Evolutionary conservation across 37 sponge, comb jelly and placozoan species (phyloP), one percentile per base, ranked within the genome.

Genomic region (Axinella damicornis): DNA sequence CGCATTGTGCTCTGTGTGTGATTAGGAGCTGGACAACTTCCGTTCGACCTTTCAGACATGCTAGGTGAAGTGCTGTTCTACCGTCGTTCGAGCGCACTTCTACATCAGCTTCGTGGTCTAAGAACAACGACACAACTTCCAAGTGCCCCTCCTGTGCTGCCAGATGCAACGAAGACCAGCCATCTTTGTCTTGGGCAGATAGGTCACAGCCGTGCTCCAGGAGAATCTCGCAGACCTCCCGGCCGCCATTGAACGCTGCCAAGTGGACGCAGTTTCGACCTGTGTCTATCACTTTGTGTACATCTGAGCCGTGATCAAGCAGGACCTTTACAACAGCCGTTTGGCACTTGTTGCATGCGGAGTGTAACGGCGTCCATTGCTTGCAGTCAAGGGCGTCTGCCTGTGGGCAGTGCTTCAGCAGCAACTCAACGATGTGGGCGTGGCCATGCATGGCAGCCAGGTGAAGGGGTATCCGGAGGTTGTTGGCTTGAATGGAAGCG

Each of bases 381-480:
- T 89, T 83, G 28, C 76, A 86, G 56, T 93, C 94, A 19, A 79
- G 76, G 32, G 87, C 90, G 40, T 89, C 83, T 0, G 83, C 55
- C 34, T 88, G 82, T 5, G 85, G 83, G 30, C 79, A 83, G 21
- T 70, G 59, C 30, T 57, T 71, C 38, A 86, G 41, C 4, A 94
- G 67, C 21, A 78, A 31, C 55, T 54, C 73, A 11, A 94, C 73
- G 27, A 94, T 79, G 1, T 88, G 72, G 1, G 68, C 80, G 53
- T 88, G 86, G 53, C 92, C 92, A 28, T 88, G 73, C 78, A 81
- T 76, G 40, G 88, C 92, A 32, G 92, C 93, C 4, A 94, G 68
- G 72, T 94, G 95, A 37, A 94, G 82, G 57, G 92, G 83, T 28
- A 77, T 88, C n/a, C 85, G 31, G 31, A 69, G 74, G 37, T 88